Evolutionary conservation across 2,797 vertebrate genomes (phyloP).

Genomic region (Sciurus carolinensis): DNA sequence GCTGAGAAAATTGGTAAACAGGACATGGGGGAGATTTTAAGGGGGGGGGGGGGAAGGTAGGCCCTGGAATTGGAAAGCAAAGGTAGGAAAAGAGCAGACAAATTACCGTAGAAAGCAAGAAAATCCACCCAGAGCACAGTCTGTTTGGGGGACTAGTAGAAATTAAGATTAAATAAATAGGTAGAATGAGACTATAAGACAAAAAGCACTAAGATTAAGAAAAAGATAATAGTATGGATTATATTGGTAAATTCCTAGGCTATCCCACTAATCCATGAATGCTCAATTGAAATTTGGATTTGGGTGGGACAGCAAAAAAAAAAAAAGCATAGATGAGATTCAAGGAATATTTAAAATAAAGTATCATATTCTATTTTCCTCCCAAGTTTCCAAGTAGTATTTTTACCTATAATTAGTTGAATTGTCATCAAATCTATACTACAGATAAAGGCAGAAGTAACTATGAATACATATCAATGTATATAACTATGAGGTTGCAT

Average conservation of each 20-base stretch:
- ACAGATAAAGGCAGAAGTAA: slow-evolving; percentile 23
- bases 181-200: background rate
- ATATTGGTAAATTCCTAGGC: background rate
- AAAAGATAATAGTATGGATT: background rate
- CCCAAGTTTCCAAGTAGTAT: slow-evolving; percentile 9
- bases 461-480: background rate
- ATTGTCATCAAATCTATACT: slow-evolving; percentile 2
- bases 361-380: slow-evolving; percentile 31
- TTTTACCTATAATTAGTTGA: slow-evolving; percentile 32
- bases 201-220: slow-evolving; percentile 44
- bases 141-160: background rate
- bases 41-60: background rate
- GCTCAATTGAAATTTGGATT: slow-evolving; percentile 6
- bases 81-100: background rate
- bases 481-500: background rate
- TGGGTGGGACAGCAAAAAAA: background rate
- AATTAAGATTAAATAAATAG: slow-evolving; percentile 49
- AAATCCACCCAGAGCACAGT: background rate
- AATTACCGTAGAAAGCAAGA: background rate
- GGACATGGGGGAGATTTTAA: background rate
- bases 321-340: slow-evolving; percentile 54
- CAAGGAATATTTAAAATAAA: slow-evolving; percentile 51
- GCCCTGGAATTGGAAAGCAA: background rate
- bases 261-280: slow-evolving; percentile 20
- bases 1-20: slow-evolving; percentile 24